Evolutionary conservation across 2,113 vertebrate species (phyloP), one percentile per base, ranked within the genome.

Genomic region (Jaculus jaculus): DNA sequence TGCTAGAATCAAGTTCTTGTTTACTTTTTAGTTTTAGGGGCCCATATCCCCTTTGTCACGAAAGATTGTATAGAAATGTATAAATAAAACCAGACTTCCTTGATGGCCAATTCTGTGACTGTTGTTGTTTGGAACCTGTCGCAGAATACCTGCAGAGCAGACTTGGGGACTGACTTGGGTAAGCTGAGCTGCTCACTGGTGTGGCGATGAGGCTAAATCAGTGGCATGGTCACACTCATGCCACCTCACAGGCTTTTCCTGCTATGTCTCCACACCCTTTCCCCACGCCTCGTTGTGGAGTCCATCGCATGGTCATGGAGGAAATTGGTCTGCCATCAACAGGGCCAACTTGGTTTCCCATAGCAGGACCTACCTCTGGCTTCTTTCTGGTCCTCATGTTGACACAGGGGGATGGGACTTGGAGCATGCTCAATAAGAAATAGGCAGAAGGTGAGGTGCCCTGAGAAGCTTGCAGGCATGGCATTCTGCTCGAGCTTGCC

Each of bases 141-240:
- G 28, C 7, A 51, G 2, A 8, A 3, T 0, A 16, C 58, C 15
- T 42, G 63, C 2, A 0, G 2, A 8, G 32, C 2, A 0, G 18
- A 54, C 75, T 18, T 24, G 11, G 16, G 58, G 4, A 3, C 26
- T 0, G 30, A 37, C 7, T 9, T 17, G 34, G 11, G 24, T 23
- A 18, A 54, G 61, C 0, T 5, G 24, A 12, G 0, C 5, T 34
- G 51, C 65, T 16, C 42, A 51, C 13, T 7, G 69, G 39, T 3
- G 0, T 0, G 32, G 28, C 3, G 28, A 1, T 0, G 54, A 30
- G 21, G 24, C 2, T 32, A 8, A 30, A 0, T 13, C 30, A 17
- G 24, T 23, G 39, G 24, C 20, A 4, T 2, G 3, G 6, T 68
- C 20, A 17, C 15, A 2, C 37, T 21, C 23, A 28, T 4, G 8